Evolutionary conservation across 2,888 invertebrate genomes (phyloP).

Genomic region (Antheraea assamensis): DNA sequence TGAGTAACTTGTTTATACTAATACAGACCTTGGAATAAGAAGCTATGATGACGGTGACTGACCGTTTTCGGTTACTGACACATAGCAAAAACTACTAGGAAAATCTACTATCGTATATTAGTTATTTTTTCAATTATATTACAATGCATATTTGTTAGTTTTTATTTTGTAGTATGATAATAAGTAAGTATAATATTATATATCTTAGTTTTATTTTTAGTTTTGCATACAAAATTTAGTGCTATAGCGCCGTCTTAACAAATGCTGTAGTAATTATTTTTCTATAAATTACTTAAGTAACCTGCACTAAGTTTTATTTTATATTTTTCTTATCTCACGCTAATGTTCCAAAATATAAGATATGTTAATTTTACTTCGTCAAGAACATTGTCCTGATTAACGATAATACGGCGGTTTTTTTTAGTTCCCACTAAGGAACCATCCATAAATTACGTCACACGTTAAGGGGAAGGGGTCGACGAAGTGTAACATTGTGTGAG

Average conservation of each 20-base stretch:
- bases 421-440: not conserved
- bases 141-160: not conserved
- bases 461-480: too few relatives aligned
- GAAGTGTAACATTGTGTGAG: too few relatives aligned
- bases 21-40: not conserved
- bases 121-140: not conserved
- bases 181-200: too few relatives aligned
- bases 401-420: not conserved
- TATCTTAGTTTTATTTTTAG: too few relatives aligned
- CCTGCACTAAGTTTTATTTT: not conserved
- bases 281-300: not conserved
- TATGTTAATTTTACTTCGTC: not conserved
- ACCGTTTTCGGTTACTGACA: conserved; percentile 5
- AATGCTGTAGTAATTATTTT: not conserved
- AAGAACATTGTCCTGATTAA: not conserved
- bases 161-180: too few relatives aligned
- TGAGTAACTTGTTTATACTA: not conserved
- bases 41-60: not conserved
- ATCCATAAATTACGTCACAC: not conserved
- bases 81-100: not conserved
- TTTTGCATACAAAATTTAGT: too few relatives aligned
- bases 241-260: too few relatives aligned
- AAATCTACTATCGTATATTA: not conserved
- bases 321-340: not conserved
- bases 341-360: not conserved